Percentiles rank a stretch among this genome's conserved stretches.
Evolutionary conservation across 2,888 invertebrate genomes (phyloP).

Genomic region (Cephus rjabovi): DNA sequence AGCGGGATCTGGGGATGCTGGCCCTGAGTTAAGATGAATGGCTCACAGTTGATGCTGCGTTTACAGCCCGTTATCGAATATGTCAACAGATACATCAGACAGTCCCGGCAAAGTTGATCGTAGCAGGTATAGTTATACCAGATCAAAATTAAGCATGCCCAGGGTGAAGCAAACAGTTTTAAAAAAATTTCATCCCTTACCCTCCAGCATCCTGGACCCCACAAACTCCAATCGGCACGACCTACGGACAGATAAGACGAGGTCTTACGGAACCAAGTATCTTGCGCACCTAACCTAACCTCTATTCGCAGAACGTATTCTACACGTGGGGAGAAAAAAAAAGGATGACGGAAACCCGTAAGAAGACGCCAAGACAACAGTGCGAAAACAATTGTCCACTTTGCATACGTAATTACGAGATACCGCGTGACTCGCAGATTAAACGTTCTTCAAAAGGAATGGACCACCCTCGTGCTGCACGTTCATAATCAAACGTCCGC

Average conservation of each 20-base stretch:
- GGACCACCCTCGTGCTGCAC: not conserved
- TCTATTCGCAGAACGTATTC: not conserved
- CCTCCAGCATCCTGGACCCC: too few species aligned
- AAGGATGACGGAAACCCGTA: not conserved
- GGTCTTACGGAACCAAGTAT: too few species aligned
- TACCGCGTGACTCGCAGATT: not conserved
- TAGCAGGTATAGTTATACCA: too few species aligned
- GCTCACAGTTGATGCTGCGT: constrained; percentile 18
- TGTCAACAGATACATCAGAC: constrained; percentile 17
- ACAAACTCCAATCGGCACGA: too few species aligned
- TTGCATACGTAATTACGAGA: not conserved
- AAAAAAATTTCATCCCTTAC: too few species aligned
- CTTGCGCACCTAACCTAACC: too few species aligned
- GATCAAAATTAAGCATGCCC: too few species aligned
- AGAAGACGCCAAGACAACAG: not conserved
- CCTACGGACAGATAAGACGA: too few species aligned
- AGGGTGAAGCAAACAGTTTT: too few species aligned
- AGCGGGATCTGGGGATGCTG: not conserved
- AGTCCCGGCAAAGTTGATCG: too few species aligned
- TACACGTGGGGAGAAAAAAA: not conserved
- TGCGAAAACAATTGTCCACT: not conserved
- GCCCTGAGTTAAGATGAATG: constrained; percentile 16
- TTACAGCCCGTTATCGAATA: constrained; percentile 21
- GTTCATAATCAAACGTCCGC: not conserved
- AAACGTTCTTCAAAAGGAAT: not conserved